A percentile compares a stretch with the other conserved stretches of the same genome.
These are phyloP conservation scores for Erinaceus europaeus DNA, from an alignment of 2,113 vertebrate genomes.

Conservation along the genomic window DNA sequence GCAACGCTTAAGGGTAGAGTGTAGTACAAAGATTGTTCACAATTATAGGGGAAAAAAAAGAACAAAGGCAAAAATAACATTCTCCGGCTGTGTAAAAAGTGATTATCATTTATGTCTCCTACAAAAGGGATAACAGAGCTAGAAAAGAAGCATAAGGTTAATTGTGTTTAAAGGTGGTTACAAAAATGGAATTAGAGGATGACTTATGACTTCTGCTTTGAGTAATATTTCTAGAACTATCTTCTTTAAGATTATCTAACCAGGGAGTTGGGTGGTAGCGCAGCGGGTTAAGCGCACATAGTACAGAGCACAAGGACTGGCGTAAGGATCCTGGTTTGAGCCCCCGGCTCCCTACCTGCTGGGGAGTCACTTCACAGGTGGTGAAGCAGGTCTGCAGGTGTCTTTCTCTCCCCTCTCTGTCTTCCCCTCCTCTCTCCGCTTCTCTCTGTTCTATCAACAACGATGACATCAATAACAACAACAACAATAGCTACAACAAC, in stretches of 20 bases:
- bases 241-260: neutral
- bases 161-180: neutral
- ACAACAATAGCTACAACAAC: too few relatives aligned
- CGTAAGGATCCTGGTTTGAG: too few relatives aligned
- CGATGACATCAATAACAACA: too few relatives aligned
- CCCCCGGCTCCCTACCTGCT: too few relatives aligned
- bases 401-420: too few relatives aligned
- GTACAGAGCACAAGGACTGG: too few relatives aligned
- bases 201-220: neutral
- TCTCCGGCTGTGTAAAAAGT: neutral
- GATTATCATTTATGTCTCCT: neutral
- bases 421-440: too few relatives aligned
- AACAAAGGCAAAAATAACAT: slow-evolving; percentile 8
- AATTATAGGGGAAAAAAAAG: neutral
- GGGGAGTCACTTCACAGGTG: too few relatives aligned
- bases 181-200: neutral
- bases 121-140: neutral
- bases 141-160: neutral
- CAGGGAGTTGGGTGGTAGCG: too few relatives aligned
- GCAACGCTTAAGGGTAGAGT: neutral
- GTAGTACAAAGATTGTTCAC: neutral
- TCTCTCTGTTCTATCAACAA: too few relatives aligned
- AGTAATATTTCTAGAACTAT: neutral
- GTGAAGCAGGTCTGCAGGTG: too few relatives aligned
- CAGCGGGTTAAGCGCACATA: too few relatives aligned